phyloP scores from a whole-genome alignment of 2,888 invertebrate genomes.

The Pecten maximus region DNA sequence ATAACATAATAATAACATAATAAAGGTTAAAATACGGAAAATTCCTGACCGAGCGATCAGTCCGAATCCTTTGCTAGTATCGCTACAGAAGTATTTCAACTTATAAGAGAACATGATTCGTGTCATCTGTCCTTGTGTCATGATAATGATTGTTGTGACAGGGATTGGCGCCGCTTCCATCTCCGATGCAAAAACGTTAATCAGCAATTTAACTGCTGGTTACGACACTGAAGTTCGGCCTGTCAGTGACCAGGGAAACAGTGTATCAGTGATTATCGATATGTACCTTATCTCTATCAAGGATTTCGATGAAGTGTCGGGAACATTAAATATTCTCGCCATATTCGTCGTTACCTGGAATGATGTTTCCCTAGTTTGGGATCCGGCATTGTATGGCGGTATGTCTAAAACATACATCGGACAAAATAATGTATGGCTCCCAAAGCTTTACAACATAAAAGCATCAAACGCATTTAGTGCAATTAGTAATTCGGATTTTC shows the following conservation, averaged over 20 bases:
- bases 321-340: constrained; percentile 35
- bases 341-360: constrained; percentile 7
- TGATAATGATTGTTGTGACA: neutral
- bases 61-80: neutral
- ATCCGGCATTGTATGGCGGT: constrained; percentile 34
- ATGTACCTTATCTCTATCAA: constrained; percentile 41
- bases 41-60: neutral
- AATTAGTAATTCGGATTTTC: neutral
- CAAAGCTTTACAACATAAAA: neutral
- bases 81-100: neutral
- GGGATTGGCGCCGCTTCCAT: neutral
- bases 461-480: neutral
- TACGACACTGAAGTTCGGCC: constrained; percentile 44
- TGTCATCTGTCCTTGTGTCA: neutral
- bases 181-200: neutral
- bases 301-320: constrained; percentile 43
- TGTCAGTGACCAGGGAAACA: constrained; percentile 17
- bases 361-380: constrained; percentile 36
- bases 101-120: neutral
- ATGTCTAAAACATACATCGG: neutral
- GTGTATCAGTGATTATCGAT: constrained; percentile 23
- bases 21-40: neutral
- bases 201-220: neutral
- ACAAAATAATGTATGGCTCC: constrained; percentile 10
- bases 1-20: neutral